Evolutionary conservation across 2,888 invertebrate species (phyloP).

Genomic region (Dryomyza anilis): DNA sequence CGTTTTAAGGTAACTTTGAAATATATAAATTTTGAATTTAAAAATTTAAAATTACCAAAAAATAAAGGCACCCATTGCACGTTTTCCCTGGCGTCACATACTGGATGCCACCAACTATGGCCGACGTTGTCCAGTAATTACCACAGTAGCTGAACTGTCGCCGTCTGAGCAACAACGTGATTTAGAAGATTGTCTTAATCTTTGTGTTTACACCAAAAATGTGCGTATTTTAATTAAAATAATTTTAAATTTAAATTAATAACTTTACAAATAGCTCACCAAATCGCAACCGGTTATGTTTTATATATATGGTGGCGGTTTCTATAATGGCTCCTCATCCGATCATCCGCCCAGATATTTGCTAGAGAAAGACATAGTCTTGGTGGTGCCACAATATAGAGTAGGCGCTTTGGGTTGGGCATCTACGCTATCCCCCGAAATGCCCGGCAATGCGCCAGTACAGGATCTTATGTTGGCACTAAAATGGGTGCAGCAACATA

Average conservation of each 20-base stretch:
- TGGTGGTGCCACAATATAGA: conserved; percentile 64
- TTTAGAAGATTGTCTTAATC: conserved; percentile 57
- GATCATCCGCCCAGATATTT: conserved; percentile 59
- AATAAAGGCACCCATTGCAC: conserved; percentile 53
- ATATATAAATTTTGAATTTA: no score
- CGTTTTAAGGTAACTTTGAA: conserved; percentile 51
- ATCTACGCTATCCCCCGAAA: conserved; percentile 60
- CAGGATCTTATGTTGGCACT: conserved; percentile 63
- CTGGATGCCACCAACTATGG: conserved; percentile 51
- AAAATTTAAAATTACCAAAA: no score
- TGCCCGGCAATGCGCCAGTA: conserved; percentile 65
- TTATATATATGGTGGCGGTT: conserved; percentile 62
- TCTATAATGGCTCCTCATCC: conserved; percentile 55
- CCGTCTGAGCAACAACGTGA: conserved; percentile 40
- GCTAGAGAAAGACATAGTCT: conserved; percentile 62
- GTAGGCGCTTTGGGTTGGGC: conserved; percentile 64
- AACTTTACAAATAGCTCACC: conserved; percentile 41
- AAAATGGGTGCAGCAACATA: conserved; percentile 64
- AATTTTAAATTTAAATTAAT: not conserved
- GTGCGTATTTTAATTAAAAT: conserved; percentile 46
- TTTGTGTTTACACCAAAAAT: conserved; percentile 57
- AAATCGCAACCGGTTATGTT: conserved; percentile 59
- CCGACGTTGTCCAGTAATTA: conserved; percentile 53
- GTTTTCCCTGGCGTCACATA: conserved; percentile 50
- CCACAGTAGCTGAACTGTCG: conserved; percentile 38